Percentiles rank a stretch among this genome's conserved stretches.
Conservation (phyloP, 1,140 invertebrate species). For the Drosophila sturtevanti region DNA sequence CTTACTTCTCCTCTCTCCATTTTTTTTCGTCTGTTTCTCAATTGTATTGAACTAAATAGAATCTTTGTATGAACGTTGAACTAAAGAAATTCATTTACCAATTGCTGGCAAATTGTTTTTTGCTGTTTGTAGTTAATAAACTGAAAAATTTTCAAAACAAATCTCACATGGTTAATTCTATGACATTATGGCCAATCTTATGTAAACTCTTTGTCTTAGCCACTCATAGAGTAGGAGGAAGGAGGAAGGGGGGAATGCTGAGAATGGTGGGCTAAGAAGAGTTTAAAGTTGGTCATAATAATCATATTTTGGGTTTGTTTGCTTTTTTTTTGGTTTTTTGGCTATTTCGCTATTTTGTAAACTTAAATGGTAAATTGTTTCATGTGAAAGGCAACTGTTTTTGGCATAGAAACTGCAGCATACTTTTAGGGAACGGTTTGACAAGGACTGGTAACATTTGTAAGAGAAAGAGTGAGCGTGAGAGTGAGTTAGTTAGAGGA, state of each 20-base stretch:
- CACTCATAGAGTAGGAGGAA: background rate
- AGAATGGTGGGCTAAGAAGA: background rate
- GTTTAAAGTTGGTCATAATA: background rate
- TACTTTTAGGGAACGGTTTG: background rate
- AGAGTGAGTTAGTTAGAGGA: background rate
- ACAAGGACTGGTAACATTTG: background rate
- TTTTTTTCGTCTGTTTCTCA: conserved; percentile 17
- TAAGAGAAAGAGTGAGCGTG: no score
- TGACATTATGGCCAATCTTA: background rate
- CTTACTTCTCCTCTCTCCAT: conserved; percentile 7
- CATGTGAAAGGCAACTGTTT: conserved; percentile 80
- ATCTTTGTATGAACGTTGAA: conserved; percentile 74
- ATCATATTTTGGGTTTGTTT: conserved; percentile 29
- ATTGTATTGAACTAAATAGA: conserved; percentile 57
- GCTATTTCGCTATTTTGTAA: conserved; percentile 78
- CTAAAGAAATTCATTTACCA: conserved; percentile 37
- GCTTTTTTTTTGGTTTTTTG: conserved; percentile 41
- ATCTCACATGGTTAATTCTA: conserved; percentile 47
- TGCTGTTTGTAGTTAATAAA: conserved; percentile 59
- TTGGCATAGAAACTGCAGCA: conserved; percentile 58
- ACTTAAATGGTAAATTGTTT: conserved; percentile 81
- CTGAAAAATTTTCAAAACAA: conserved; percentile 60
- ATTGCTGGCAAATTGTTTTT: conserved; percentile 14
- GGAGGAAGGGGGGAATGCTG: background rate
- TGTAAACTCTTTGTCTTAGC: background rate